Conservation (phyloP, 1,140 invertebrate species). For the Protaetia brevitarsis region DNA sequence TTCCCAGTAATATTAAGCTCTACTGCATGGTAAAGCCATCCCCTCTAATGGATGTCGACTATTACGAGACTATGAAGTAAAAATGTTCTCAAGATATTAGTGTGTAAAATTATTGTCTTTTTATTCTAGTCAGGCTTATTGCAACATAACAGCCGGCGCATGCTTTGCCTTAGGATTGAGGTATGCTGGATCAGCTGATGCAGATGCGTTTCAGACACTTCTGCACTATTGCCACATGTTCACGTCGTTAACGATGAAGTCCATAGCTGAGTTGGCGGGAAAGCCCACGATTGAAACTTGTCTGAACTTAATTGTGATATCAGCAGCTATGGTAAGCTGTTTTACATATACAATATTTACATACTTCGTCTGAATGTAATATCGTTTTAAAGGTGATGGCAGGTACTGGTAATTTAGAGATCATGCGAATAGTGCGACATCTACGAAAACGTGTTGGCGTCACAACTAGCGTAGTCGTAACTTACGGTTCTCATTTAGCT, state of each 20-base stretch:
- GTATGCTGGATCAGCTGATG: constrained; percentile 88
- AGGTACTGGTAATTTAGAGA: constrained; percentile 86
- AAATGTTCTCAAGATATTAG: constrained; percentile 74
- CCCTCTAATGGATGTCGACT: constrained; percentile 69
- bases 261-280: constrained; percentile 81
- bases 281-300: constrained; percentile 87
- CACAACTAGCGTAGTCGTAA: constrained; percentile 62
- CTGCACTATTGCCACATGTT: constrained; percentile 67
- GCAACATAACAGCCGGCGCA: constrained; percentile 91
- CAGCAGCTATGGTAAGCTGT: constrained; percentile 66
- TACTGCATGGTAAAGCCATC: constrained; percentile 69
- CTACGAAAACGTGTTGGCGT: constrained; percentile 71
- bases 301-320: constrained; percentile 77
- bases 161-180: constrained; percentile 91
- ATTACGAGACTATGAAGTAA: constrained; percentile 89
- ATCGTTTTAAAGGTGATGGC: constrained; percentile 88
- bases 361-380: constrained; percentile 32
- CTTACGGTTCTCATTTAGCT: constrained; percentile 92
- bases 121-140: constrained; percentile 83
- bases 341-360: constrained; percentile 18
- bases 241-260: constrained; percentile 61
- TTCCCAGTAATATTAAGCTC: constrained; percentile 71
- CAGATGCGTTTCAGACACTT: constrained; percentile 74
- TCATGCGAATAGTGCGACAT: constrained; percentile 81
- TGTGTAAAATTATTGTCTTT: constrained; percentile 41